phyloP scores from a whole-genome alignment of 2,888 invertebrate species.

The Rhamphomyia laevipes region DNA sequence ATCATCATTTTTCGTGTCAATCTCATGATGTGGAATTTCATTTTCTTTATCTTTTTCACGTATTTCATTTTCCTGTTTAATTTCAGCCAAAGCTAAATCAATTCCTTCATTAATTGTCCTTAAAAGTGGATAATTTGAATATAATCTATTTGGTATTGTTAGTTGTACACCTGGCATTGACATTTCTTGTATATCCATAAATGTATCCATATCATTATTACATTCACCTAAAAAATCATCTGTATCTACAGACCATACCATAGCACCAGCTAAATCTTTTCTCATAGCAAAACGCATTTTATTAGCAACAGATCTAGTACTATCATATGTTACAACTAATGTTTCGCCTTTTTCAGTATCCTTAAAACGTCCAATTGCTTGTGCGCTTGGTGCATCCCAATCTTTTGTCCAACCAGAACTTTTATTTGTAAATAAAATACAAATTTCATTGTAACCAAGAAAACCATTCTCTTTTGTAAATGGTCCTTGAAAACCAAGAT shows the following conservation, averaged over 20 bases:
- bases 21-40: slow-evolving; percentile 33
- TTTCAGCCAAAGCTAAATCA: slow-evolving; percentile 40
- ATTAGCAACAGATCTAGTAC: slow-evolving; percentile 56
- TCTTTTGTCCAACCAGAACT: slow-evolving; percentile 51
- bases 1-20: slow-evolving; percentile 19
- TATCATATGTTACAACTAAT: slow-evolving; percentile 64
- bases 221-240: slow-evolving; percentile 74
- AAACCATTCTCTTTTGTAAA: slow-evolving; percentile 70
- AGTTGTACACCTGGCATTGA: slow-evolving; percentile 16
- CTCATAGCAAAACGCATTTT: slow-evolving; percentile 60
- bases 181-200: slow-evolving; percentile 37
- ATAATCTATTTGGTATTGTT: slow-evolving; percentile 25
- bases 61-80: slow-evolving; percentile 43
- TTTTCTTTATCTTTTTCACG: slow-evolving; percentile 39
- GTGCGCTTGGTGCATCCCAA: slow-evolving; percentile 53
- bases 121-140: slow-evolving; percentile 55
- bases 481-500: slow-evolving; percentile 62
- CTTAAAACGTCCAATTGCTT: slow-evolving; percentile 39
- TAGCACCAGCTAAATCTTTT: slow-evolving; percentile 58
- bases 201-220: slow-evolving; percentile 39
- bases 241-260: slow-evolving; percentile 85
- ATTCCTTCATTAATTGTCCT: slow-evolving; percentile 59
- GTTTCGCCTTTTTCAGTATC: slow-evolving; percentile 49
- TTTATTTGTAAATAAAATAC: slow-evolving; percentile 46
- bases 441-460: slow-evolving; percentile 81